Percentiles rank a stretch among this genome's conserved stretches.
Evolutionary conservation across 2,797 vertebrate genomes (phyloP).

Genomic region (Poeciliopsis infans): DNA sequence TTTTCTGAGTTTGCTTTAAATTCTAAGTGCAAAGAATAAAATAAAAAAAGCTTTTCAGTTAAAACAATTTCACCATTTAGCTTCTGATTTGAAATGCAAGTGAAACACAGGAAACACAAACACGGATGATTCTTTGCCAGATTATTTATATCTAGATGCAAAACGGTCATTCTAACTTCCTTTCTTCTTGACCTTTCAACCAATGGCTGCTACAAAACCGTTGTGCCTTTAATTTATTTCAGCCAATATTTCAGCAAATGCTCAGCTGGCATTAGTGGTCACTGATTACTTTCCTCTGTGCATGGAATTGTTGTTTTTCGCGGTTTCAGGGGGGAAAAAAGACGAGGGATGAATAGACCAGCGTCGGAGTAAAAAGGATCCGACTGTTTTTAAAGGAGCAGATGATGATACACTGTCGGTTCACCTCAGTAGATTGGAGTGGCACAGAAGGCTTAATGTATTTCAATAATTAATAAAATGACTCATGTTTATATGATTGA

Average conservation of each 20-base stretch:
- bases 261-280: background rate
- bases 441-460: background rate
- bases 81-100: background rate
- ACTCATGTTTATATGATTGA: background rate
- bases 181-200: constrained; percentile 8
- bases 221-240: constrained; percentile 5
- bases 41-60: background rate
- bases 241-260: constrained; percentile 25
- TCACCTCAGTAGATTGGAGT: background rate
- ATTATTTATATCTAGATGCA: background rate
- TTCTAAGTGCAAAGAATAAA: too few relatives aligned
- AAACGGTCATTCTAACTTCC: background rate
- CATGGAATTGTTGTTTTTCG: background rate
- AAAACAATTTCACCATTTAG: background rate
- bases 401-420: background rate
- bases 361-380: background rate
- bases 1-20: background rate
- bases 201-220: constrained; percentile 3
- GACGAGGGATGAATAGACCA: background rate
- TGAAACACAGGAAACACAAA: constrained; percentile 7
- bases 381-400: background rate
- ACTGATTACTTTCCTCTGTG: background rate
- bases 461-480: background rate
- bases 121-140: background rate
- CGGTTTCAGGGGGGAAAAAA: background rate